Conservation (phyloP, 2,113 vertebrate species). For the Hydrochoerus hydrochaeris region DNA sequence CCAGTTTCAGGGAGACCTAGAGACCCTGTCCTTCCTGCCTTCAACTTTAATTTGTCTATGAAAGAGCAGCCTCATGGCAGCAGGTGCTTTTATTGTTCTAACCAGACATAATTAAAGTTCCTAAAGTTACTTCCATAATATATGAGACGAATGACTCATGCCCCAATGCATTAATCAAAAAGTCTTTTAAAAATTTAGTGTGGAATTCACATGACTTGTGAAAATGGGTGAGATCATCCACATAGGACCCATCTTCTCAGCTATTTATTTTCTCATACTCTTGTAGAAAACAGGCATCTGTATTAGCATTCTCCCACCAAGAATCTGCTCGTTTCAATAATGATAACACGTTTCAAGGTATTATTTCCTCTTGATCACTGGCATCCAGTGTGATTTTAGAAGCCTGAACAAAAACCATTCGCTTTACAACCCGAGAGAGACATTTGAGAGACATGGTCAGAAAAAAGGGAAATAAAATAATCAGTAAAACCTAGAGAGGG, state of each 20-base stretch:
- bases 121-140: neutral
- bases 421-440: neutral
- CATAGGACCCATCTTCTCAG: neutral
- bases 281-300: neutral
- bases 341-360: neutral
- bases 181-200: neutral
- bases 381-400: neutral
- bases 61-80: neutral
- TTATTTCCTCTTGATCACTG: slow-evolving; percentile 3
- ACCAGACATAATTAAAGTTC: neutral
- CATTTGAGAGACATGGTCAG: neutral
- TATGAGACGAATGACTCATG: neutral
- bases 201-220: neutral
- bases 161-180: neutral
- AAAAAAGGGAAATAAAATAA: neutral
- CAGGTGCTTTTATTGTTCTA: neutral
- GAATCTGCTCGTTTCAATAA: neutral
- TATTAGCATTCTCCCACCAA: neutral
- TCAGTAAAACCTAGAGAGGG: neutral
- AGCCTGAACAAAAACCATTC: neutral
- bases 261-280: neutral
- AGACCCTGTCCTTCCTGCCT: neutral
- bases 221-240: neutral
- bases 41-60: neutral
- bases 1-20: accelerated